These are phyloP conservation scores for Tauraco erythrolophus DNA, from an alignment of 2,113 vertebrate genomes.

Conservation along the genomic window DNA sequence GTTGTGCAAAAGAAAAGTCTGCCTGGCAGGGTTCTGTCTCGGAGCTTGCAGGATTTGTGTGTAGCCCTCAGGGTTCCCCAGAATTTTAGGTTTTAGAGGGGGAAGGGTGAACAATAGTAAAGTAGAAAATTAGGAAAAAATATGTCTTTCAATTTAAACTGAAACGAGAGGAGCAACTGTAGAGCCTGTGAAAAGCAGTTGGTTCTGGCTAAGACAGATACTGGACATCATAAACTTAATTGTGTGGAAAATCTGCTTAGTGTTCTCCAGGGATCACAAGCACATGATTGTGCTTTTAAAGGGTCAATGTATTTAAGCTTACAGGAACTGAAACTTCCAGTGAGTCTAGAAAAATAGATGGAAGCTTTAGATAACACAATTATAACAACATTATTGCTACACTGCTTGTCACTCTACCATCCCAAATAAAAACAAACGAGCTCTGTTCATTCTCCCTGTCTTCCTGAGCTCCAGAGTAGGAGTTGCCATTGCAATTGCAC, in stretches of 20 bases:
- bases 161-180: neutral
- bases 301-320: slow-evolving; percentile 4
- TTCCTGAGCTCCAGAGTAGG: neutral
- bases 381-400: neutral
- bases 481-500: neutral
- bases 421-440: neutral
- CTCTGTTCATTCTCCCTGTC: neutral
- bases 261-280: slow-evolving; percentile 20
- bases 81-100: neutral
- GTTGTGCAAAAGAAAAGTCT: neutral
- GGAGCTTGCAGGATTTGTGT: neutral
- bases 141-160: neutral
- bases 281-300: slow-evolving; percentile 37
- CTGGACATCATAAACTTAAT: slow-evolving; percentile 17
- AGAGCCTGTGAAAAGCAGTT: neutral
- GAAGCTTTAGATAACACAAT: slow-evolving; percentile 33
- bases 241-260: slow-evolving; percentile 43
- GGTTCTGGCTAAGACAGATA: neutral
- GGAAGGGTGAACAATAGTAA: neutral
- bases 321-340: slow-evolving; percentile 20
- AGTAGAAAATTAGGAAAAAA: neutral
- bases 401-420: neutral
- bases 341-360: slow-evolving; percentile 41
- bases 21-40: neutral
- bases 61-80: neutral